Evolutionary conservation across 1,140 invertebrate species (phyloP), one percentile per base, ranked within the genome.

Genomic region (Drosophila lacertosa): DNA sequence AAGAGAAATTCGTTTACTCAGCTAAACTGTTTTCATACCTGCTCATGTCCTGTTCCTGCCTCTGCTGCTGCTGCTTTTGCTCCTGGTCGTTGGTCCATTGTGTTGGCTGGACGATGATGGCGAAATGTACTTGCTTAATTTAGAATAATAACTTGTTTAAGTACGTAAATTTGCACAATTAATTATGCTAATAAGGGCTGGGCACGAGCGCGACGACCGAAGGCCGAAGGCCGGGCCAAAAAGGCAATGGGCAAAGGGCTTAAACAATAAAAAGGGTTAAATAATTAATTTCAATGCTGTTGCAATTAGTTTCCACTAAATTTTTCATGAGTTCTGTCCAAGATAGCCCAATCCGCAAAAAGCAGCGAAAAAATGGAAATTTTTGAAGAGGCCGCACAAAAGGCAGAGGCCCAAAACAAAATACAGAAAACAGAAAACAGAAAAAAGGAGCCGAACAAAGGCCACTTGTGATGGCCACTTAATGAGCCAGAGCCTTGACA

Each of bases 61-160:
- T n/a, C 16, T 42, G 20, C 4, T 48, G 1, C 4, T n/a, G 7
- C 50, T n/a, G 37, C 20, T 16, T 10, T 7, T 18, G n/a, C n/a
- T n/a, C n/a, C n/a, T n/a, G n/a, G n/a, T n/a, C n/a, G n/a, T n/a
- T n/a, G n/a, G n/a, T n/a, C n/a, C n/a, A n/a, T n/a, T n/a, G n/a
- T n/a, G 37, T 24, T n/a, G 54, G n/a, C 44, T 32, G 47, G 35
- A 42, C 33, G n/a, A 29, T 22, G 15, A 32, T 79, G 81, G 84
- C 72, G 76, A 64, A 72, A 62, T 71, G 76, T 68, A 79, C 80
- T 84, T 73, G 82, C 62, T 74, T 86, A 81, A 86, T 88, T 74
- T 88, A 74, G 75, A 82, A 89, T 86, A 88, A 88, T 88, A 89
- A 89, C 86, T 86, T 89, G 74, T 74, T 89, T 89, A 86, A 89